A percentile compares a stretch with the other conserved stretches of the same genome.
These are phyloP conservation scores for Thereva nobilitata DNA, from an alignment of 2,888 invertebrate genomes.

Conservation along the genomic window DNA sequence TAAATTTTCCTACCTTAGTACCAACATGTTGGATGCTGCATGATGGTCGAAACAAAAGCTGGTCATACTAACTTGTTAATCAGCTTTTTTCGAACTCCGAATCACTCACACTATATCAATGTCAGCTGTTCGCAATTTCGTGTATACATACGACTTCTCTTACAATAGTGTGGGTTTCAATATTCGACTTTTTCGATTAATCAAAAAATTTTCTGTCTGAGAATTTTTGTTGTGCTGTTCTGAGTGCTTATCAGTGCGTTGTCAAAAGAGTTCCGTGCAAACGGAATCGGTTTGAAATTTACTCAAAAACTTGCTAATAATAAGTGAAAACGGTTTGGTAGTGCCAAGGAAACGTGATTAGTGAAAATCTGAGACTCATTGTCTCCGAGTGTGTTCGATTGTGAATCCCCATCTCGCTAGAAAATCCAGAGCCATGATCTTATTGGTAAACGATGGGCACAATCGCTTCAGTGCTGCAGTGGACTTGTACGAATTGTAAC, in stretches of 20 bases:
- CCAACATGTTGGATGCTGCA: too few species aligned
- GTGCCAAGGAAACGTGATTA: background rate
- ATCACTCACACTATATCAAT: background rate
- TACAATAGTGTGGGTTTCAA: background rate
- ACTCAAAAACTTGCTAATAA: background rate
- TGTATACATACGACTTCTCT: background rate
- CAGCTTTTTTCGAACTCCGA: background rate
- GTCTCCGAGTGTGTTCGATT: constrained; percentile 27
- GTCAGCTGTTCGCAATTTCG: constrained; percentile 16
- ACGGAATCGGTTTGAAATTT: constrained; percentile 5
- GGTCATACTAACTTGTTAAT: background rate
- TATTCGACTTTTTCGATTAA: constrained; percentile 28
- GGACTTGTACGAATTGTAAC: constrained; percentile 87
- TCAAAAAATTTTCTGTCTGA: constrained; percentile 25
- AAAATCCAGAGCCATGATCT: constrained; percentile 47
- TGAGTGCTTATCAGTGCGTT: constrained; percentile 21
- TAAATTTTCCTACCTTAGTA: too few species aligned
- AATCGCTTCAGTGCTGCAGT: constrained; percentile 91
- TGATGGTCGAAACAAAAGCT: too few species aligned
- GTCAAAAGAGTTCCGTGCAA: constrained; percentile 5
- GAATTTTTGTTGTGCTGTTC: constrained; percentile 30
- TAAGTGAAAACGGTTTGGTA: background rate
- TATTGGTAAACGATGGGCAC: constrained; percentile 71
- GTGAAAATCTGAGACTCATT: too few species aligned
- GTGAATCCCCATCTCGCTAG: constrained; percentile 38